These are phyloP conservation scores for Taenioides sp. DNA, from an alignment of 2,797 vertebrate species.

Conservation along the genomic window DNA sequence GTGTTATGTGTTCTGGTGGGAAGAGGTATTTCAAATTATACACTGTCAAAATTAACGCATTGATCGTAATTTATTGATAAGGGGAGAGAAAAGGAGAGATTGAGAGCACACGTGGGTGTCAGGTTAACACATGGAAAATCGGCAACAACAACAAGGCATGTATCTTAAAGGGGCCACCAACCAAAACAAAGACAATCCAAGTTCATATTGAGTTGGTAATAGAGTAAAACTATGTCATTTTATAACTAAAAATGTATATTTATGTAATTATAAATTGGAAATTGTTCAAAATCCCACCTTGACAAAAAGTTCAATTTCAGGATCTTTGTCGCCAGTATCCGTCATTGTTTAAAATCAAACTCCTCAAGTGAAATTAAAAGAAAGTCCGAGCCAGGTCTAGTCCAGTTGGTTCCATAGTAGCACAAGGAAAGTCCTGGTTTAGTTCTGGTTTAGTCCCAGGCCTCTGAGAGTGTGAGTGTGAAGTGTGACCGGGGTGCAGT, in stretches of 20 bases:
- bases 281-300: conserved; percentile 79
- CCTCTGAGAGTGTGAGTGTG: conserved; percentile 14
- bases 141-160: conserved; percentile 65
- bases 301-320: conserved; percentile 96
- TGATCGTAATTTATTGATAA: conserved; percentile 64
- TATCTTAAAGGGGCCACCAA: conserved; percentile 39
- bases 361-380: conserved; percentile 31
- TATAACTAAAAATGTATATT: no score
- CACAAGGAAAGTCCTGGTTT: conserved; percentile 33
- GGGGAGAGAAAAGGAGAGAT: conserved; percentile 61
- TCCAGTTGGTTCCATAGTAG: conserved; percentile 48
- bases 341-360: conserved; percentile 75
- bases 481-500: conserved; percentile 50
- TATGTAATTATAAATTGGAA: not conserved
- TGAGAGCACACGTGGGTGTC: conserved; percentile 67
- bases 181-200: not conserved
- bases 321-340: conserved; percentile 86
- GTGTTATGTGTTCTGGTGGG: not conserved
- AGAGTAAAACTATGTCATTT: not conserved
- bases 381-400: conserved; percentile 49
- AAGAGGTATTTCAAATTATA: conserved; percentile 30
- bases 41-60: conserved; percentile 35
- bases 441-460: conserved; percentile 46
- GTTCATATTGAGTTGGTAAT: not conserved
- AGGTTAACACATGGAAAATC: conserved; percentile 71